Evolutionary conservation across 1,140 invertebrate species (phyloP).

Genomic region (Megathymus violae): DNA sequence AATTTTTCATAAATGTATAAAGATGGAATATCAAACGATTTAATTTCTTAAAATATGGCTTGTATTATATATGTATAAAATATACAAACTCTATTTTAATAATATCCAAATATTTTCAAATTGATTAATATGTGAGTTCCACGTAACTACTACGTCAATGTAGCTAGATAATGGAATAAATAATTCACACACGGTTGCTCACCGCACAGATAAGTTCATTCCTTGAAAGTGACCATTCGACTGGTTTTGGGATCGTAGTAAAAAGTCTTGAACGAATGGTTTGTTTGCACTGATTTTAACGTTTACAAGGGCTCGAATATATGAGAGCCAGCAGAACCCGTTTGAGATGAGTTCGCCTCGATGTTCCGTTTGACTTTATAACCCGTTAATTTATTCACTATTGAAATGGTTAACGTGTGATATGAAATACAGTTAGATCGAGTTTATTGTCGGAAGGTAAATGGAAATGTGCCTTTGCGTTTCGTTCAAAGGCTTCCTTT

Average conservation of each 20-base stretch:
- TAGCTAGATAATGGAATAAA: no score
- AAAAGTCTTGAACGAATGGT: constrained; percentile 11
- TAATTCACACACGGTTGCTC: no score
- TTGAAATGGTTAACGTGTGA: constrained; percentile 21
- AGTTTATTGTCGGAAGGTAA: constrained; percentile 12
- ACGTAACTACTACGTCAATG: no score
- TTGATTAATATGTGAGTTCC: no score
- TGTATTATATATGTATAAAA: no score
- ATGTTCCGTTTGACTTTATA: constrained; percentile 22
- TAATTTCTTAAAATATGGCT: no score
- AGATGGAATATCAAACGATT: no score
- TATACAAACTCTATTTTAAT: no score
- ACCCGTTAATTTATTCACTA: constrained; percentile 29
- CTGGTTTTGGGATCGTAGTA: constrained; percentile 13
- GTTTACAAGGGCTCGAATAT: constrained; percentile 38
- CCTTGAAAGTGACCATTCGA: no score
- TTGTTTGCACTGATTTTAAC: constrained; percentile 44
- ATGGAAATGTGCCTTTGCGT: background rate
- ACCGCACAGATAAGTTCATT: no score
- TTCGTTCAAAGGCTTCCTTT: background rate
- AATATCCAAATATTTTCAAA: no score
- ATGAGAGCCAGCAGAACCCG: constrained; percentile 40
- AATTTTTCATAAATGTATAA: no score
- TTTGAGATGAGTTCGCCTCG: constrained; percentile 33
- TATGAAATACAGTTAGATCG: constrained; percentile 23